Conservation (phyloP, 2,888 invertebrate genomes). For the Cheilosia vernalis region DNA sequence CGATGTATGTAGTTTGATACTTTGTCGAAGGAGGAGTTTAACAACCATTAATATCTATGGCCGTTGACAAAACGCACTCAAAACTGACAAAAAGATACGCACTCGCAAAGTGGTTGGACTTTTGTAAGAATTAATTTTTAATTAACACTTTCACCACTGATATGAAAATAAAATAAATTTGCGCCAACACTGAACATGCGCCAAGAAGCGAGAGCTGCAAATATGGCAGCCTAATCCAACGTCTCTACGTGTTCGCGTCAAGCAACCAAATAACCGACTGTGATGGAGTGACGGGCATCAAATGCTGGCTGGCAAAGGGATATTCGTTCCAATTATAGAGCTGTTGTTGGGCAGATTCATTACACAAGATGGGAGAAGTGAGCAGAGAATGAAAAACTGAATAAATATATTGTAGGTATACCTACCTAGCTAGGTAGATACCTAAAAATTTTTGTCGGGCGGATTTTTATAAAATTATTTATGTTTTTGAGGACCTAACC, state of each 20-base stretch:
- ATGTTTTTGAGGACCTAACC: too few relatives aligned
- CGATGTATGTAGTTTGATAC: too few relatives aligned
- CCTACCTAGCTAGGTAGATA: too few relatives aligned
- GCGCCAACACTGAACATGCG: slow-evolving; percentile 27
- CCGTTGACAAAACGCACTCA: slow-evolving; percentile 1
- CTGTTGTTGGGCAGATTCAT: background rate
- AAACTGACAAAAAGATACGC: background rate
- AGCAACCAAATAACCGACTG: slow-evolving; percentile 63
- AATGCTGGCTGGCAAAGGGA: slow-evolving; percentile 47
- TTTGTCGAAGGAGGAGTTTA: slow-evolving; percentile 63
- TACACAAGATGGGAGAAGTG: background rate
- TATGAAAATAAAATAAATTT: background rate
- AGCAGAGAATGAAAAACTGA: background rate
- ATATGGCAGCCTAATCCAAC: slow-evolving; percentile 3
- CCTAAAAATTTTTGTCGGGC: too few relatives aligned
- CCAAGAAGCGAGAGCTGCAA: slow-evolving; percentile 11
- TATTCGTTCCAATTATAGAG: slow-evolving; percentile 31
- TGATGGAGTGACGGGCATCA: slow-evolving; percentile 55
- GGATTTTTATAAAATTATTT: too few relatives aligned
- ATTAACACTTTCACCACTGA: slow-evolving; percentile 7
- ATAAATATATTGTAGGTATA: slow-evolving; percentile 16
- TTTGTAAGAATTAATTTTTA: background rate
- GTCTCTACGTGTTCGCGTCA: slow-evolving; percentile 48
- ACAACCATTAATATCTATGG: slow-evolving; percentile 23
- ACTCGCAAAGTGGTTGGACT: background rate